Percentiles rank a stretch among this genome's conserved stretches.
phyloP scores from a whole-genome alignment of 2,888 invertebrate species.

The Axea sp. region DNA sequence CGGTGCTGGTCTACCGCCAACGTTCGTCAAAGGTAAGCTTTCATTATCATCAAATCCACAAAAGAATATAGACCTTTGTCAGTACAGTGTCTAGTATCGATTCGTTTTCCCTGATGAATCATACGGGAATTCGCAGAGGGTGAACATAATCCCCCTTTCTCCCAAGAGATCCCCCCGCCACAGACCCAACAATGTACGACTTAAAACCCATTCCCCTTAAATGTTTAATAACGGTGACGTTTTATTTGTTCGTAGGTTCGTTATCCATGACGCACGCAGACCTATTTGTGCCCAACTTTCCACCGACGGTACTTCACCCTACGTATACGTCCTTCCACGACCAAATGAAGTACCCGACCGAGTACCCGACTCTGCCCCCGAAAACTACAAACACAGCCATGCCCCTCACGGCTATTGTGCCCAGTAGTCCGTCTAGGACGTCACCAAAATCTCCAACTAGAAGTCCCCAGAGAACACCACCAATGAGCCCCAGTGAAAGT shows the following conservation, averaged over 20 bases:
- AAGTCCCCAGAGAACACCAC: conserved; percentile 70
- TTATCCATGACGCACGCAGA: conserved; percentile 73
- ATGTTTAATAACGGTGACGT: conserved; percentile 42
- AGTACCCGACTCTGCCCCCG: conserved; percentile 68
- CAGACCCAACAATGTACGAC: conserved; percentile 71
- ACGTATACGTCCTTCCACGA: conserved; percentile 71
- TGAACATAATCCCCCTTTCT: conserved; percentile 71
- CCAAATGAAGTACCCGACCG: conserved; percentile 71
- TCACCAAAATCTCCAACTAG: conserved; percentile 27
- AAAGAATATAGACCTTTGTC: conserved; percentile 6
- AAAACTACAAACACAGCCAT: conserved; percentile 61
- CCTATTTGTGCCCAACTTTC: conserved; percentile 71
- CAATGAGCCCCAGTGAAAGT: conserved; percentile 74
- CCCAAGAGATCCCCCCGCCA: conserved; percentile 64
- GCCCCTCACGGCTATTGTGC: conserved; percentile 52
- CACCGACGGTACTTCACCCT: conserved; percentile 71
- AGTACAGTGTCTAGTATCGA: conserved; percentile 65
- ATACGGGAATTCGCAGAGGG: conserved; percentile 74
- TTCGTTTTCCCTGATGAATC: conserved; percentile 73
- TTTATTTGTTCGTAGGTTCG: conserved; percentile 68
- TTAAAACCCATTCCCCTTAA: conserved; percentile 50
- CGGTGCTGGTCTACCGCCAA: conserved; percentile 78
- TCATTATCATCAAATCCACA: conserved; percentile 2
- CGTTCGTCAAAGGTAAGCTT: conserved; percentile 83
- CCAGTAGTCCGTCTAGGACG: conserved; percentile 43